Base-by-base conservation (phyloP, 2,888 invertebrate genomes). In the Heliconius erato region DNA sequence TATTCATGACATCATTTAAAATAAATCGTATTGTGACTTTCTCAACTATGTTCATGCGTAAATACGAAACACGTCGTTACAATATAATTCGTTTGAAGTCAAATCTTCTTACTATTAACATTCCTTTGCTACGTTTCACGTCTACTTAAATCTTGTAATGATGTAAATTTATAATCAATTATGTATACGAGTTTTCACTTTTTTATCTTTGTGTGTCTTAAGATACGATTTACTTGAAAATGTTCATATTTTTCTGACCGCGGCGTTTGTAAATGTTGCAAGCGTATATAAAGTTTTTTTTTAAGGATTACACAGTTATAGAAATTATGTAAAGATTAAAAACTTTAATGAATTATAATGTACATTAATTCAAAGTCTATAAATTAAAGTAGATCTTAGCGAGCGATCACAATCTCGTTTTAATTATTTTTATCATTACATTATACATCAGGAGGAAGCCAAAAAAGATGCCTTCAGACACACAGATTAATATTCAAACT, bases 51-150 rank as follows among this genome's bases (percentile, higher is more conserved):
- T 28, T 23, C 23, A 54, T 79, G 35, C 40, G 67, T 78, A 65
- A 65, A 54, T 49, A 49, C 49, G 16, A 54, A 63, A 59, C 67
- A 54, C 35, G 35, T 69, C 35, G 26, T 68, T 67, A 76, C 67
- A 68, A 67, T 35, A 49, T 69, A 59, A 76, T 59, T 80, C 68
- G 49, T 76, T 80, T 32, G 54, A 80, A 68, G 59, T 76, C 67
- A 44, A 76, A 80, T 80, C 74, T 68, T 80, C 67, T 80, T 80
- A 74, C 65, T 40, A 44, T 26, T 28, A 65, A 80, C 26, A 74
- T 65, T 49, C 26, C 0, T 26, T 78, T 74, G 32, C 32, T 74
- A 44, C 16, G 59, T 79, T 79, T 63, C 63, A 72, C 23, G 26
- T 74, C 28, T 65, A 49, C 74, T 44, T 49, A 74, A 65, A 80